These are phyloP conservation scores for Lithophane leautieri DNA, from an alignment of 2,888 invertebrate genomes.

Conservation along the genomic window DNA sequence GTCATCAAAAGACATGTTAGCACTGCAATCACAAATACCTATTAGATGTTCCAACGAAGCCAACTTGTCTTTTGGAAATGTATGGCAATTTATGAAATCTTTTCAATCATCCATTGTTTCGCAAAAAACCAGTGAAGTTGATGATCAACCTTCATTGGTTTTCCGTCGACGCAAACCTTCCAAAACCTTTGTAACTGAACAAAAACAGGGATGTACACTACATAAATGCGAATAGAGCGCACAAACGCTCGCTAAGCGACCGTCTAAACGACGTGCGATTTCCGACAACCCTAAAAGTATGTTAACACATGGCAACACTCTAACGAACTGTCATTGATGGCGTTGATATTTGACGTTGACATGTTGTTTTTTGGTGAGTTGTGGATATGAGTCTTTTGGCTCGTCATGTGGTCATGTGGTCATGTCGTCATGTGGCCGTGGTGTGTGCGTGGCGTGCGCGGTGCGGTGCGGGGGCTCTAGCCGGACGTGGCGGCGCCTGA, in stretches of 20 bases:
- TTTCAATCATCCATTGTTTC: slow-evolving; percentile 48
- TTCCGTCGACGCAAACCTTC: slow-evolving; percentile 42
- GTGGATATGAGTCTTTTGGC: slow-evolving; percentile 58
- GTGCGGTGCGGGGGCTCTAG: slow-evolving; percentile 85
- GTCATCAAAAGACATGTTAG: slow-evolving; percentile 44
- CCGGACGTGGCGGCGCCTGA: slow-evolving; percentile 84
- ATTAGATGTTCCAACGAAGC: slow-evolving; percentile 52
- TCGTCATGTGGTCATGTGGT: slow-evolving; percentile 46
- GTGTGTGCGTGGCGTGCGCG: slow-evolving; percentile 56
- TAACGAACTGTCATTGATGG: slow-evolving; percentile 44
- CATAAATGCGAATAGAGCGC: slow-evolving; percentile 66
- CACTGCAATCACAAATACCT: slow-evolving; percentile 43
- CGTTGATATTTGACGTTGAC: slow-evolving; percentile 44
- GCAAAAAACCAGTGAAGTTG: slow-evolving; percentile 48
- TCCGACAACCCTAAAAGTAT: slow-evolving; percentile 62
- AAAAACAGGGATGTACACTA: slow-evolving; percentile 63
- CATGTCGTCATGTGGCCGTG: slow-evolving; percentile 53
- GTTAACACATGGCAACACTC: slow-evolving; percentile 62
- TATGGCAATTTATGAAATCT: slow-evolving; percentile 62
- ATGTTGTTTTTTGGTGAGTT: slow-evolving; percentile 21
- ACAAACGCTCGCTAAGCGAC: slow-evolving; percentile 66
- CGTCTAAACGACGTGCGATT: slow-evolving; percentile 65
- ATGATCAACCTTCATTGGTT: slow-evolving; percentile 15
- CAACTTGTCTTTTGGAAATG: slow-evolving; percentile 49
- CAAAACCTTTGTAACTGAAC: slow-evolving; percentile 51